Evolutionary conservation across 1,140 invertebrate genomes (phyloP).

Genomic region (Caenorhabditis inopinata): DNA sequence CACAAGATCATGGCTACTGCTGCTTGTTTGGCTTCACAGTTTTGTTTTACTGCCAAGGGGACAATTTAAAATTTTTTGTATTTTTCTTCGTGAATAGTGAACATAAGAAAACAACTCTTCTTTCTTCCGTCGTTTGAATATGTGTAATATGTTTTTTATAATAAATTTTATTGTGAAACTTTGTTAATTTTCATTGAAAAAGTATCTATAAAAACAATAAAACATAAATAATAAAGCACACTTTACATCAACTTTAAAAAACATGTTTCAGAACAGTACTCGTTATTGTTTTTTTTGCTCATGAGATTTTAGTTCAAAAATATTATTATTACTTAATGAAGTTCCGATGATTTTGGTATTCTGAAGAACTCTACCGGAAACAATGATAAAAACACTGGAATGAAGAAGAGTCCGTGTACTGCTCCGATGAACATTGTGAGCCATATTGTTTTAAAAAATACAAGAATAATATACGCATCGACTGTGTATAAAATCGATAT

Average conservation of each 20-base stretch:
- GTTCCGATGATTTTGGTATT: constrained; percentile 50
- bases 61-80: too few relatives aligned
- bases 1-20: too few relatives aligned
- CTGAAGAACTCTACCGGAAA: constrained; percentile 63
- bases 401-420: constrained; percentile 84
- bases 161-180: too few relatives aligned
- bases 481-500: constrained; percentile 83
- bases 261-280: constrained; percentile 28
- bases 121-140: too few relatives aligned
- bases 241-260: constrained; percentile 2
- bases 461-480: constrained; percentile 92
- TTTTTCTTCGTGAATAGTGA: too few relatives aligned
- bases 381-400: constrained; percentile 73
- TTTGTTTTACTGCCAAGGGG: too few relatives aligned
- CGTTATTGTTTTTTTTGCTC: neutral
- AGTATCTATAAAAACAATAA: neutral
- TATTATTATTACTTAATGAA: constrained; percentile 39
- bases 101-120: too few relatives aligned
- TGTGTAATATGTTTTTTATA: too few relatives aligned
- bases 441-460: constrained; percentile 97
- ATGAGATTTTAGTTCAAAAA: neutral
- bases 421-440: constrained; percentile 90
- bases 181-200: too few relatives aligned
- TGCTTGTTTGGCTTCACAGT: too few relatives aligned
- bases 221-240: neutral